Conservation (phyloP, 2,888 invertebrate species). For the Ophion ellenae region DNA sequence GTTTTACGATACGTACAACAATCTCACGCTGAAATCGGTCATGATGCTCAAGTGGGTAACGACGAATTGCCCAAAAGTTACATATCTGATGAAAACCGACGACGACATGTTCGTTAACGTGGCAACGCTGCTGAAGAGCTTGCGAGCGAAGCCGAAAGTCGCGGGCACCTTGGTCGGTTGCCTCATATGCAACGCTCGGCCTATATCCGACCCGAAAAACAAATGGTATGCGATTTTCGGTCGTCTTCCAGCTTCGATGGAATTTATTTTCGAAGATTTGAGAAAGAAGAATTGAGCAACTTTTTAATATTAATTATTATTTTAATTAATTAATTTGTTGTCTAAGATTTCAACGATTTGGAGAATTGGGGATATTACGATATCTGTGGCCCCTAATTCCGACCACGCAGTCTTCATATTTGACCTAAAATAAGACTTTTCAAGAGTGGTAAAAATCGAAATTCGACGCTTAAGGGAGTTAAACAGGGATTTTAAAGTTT, state of each 20-base stretch:
- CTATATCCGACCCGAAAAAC: slow-evolving; percentile 89
- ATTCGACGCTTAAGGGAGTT: too few relatives aligned
- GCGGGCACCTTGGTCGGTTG: slow-evolving; percentile 88
- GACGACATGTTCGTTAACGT: slow-evolving; percentile 95
- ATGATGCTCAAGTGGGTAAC: slow-evolving; percentile 93
- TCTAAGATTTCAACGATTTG: too few relatives aligned
- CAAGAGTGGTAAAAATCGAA: too few relatives aligned
- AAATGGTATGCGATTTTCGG: slow-evolving; percentile 88
- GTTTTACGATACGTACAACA: slow-evolving; percentile 93
- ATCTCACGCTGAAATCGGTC: slow-evolving; percentile 93
- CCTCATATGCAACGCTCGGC: slow-evolving; percentile 91
- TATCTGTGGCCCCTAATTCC: too few relatives aligned
- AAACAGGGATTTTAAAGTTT: too few relatives aligned
- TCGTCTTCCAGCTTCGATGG: neutral
- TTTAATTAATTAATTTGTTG: too few relatives aligned
- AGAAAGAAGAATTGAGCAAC: neutral
- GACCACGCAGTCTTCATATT: too few relatives aligned
- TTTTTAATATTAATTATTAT: too few relatives aligned
- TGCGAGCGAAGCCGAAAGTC: slow-evolving; percentile 75
- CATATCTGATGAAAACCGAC: slow-evolving; percentile 93
- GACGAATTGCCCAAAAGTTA: slow-evolving; percentile 87
- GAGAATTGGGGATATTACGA: too few relatives aligned
- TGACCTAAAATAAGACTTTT: too few relatives aligned
- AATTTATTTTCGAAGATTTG: neutral
- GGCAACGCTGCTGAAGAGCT: slow-evolving; percentile 85